phyloP scores from a whole-genome alignment of 2,797 vertebrate species.

The Ibycter americanus region DNA sequence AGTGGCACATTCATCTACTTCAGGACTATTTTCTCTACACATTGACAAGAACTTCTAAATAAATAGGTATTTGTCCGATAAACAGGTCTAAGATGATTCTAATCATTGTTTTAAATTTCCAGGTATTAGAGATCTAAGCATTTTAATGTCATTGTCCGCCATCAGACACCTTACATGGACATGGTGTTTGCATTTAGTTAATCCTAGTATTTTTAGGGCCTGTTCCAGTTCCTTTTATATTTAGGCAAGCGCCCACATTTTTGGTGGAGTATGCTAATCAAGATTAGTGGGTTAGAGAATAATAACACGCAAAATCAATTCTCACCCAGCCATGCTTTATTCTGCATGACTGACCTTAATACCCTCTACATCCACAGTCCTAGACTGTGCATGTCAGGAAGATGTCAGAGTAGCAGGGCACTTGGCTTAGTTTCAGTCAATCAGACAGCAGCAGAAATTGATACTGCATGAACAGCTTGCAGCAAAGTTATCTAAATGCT shows the following conservation, averaged over 20 bases:
- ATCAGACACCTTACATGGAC: not conserved
- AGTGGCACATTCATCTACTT: not conserved
- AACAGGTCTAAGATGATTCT: not conserved
- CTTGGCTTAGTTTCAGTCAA: not conserved
- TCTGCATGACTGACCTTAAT: slow-evolving; percentile 42
- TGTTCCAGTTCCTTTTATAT: not conserved
- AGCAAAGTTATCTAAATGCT: not conserved
- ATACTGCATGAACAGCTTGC: not conserved
- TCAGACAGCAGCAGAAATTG: not conserved
- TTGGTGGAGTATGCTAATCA: not conserved
- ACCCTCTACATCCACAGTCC: not conserved
- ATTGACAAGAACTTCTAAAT: not conserved
- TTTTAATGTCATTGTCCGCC: not conserved
- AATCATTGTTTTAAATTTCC: not conserved
- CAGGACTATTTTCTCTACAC: not conserved
- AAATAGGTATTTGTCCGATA: not conserved
- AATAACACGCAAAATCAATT: not conserved
- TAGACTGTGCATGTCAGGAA: not conserved
- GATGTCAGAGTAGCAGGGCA: not conserved
- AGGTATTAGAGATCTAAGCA: not conserved
- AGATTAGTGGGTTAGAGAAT: not conserved
- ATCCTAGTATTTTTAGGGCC: not conserved
- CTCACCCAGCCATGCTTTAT: not conserved
- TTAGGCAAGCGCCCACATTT: not conserved
- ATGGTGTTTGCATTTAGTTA: not conserved